Base-by-base conservation (phyloP, 2,888 invertebrate genomes). In the Schizotus pectinicornis region DNA sequence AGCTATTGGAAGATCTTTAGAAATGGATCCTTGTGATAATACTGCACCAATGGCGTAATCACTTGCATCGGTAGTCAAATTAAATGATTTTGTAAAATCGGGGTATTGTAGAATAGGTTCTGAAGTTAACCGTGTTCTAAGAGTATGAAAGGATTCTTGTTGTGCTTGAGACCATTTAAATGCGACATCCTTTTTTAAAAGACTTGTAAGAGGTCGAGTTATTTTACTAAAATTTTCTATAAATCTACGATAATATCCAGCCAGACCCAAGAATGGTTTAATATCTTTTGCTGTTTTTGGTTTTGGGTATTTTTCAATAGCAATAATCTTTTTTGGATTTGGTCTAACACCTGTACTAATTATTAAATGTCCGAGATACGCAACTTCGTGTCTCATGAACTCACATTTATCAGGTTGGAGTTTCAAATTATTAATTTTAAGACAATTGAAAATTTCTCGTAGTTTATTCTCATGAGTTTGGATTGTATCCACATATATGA, bases 331-430 rank as follows among this genome's bases (percentile, higher is more conserved):
- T 1, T 67, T 61, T 3, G 74, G 75, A 55, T 76, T 70, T 0
- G 78, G 77, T 49, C 69, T 73, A 0, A 75, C 69, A 30, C 73
- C 75, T 48, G 77, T 68, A 30, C 54, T 67, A 0, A 74, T 67
- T 3, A 79, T 74, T 0, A 76, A 64, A 38, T 76, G 77, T 3
- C 79, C 78, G 31, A 79, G 46, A 47, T 74, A 78, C 0, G 71
- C 69, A 13, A 77, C 70, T 69, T 76, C 72, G 71, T 74, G n/a
- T n/a, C n/a, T n/a, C n/a, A n/a, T n/a, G n/a, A n/a, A n/a, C n/a
- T n/a, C n/a, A n/a, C n/a, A n/a, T 59, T 76, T 76, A 9, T 74
- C 73, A 0, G 73, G 72, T 58, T 77, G 73, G 0, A 77, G 11
- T 62, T 77, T 67, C 8, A 70, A 47, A 37, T 63, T 62, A 42